phyloP scores from a whole-genome alignment of 2,797 vertebrate genomes.

The Denticeps clupeoides region DNA sequence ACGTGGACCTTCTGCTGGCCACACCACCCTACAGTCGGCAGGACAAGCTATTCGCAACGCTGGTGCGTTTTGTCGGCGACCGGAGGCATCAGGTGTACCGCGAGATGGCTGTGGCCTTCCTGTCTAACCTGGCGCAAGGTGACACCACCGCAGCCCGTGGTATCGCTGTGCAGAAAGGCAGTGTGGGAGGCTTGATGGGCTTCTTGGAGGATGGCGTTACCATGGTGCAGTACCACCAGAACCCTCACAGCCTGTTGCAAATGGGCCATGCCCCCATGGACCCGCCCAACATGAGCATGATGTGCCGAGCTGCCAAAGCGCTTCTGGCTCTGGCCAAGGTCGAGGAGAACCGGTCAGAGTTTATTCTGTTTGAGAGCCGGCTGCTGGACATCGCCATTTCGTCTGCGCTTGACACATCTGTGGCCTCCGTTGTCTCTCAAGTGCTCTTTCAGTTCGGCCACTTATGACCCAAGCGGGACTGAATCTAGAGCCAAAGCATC shows the following conservation, averaged over 20 bases:
- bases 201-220: slow-evolving; percentile 95
- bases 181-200: slow-evolving; percentile 85
- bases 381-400: slow-evolving; percentile 98
- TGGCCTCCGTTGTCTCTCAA: slow-evolving; percentile 89
- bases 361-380: slow-evolving; percentile 92
- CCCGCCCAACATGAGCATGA: slow-evolving; percentile 93
- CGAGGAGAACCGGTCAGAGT: slow-evolving; percentile 91
- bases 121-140: slow-evolving; percentile 94
- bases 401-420: slow-evolving; percentile 83
- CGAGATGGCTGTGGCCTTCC: slow-evolving; percentile 95
- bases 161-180: slow-evolving; percentile 91
- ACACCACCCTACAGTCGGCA: slow-evolving; percentile 91
- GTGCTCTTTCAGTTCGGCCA: slow-evolving; percentile 97
- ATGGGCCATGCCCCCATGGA: slow-evolving; percentile 71
- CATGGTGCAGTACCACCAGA: slow-evolving; percentile 94
- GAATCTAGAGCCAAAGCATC: not conserved
- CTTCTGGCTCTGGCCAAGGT: slow-evolving; percentile 92
- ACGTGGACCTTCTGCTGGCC: slow-evolving; percentile 93
- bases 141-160: slow-evolving; percentile 82
- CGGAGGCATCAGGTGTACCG: slow-evolving; percentile 93
- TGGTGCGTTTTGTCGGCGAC: slow-evolving; percentile 88
- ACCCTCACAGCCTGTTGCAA: slow-evolving; percentile 88
- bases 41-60: slow-evolving; percentile 86
- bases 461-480: slow-evolving; percentile 68
- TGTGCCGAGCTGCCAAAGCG: slow-evolving; percentile 96